phyloP scores from a whole-genome alignment of 2,888 invertebrate genomes.

The Troides aeacus region DNA sequence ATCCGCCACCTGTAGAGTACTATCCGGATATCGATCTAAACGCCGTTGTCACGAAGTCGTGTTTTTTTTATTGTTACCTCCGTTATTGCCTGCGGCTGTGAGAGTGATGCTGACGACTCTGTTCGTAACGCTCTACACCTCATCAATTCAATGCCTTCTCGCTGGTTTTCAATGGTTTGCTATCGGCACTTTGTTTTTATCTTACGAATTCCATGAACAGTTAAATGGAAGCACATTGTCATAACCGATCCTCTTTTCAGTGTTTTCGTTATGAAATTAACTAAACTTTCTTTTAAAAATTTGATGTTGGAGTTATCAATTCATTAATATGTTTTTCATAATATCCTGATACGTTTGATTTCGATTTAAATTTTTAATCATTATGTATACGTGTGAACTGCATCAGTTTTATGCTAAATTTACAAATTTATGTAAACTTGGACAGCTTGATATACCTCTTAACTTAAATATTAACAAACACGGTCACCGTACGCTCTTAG shows the following conservation, averaged over 20 bases:
- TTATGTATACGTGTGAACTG: too few relatives aligned
- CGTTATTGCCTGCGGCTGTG: constrained; percentile 35
- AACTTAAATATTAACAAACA: too few relatives aligned
- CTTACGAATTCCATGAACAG: neutral
- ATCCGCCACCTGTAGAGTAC: constrained; percentile 49
- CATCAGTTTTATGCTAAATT: too few relatives aligned
- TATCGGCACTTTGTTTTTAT: constrained; percentile 11
- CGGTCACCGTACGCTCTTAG: too few relatives aligned
- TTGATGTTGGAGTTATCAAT: too few relatives aligned
- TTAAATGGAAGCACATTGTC: neutral
- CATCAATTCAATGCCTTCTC: constrained; percentile 5
- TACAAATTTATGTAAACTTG: too few relatives aligned
- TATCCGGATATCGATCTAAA: constrained; percentile 47
- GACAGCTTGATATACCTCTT: too few relatives aligned
- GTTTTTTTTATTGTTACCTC: constrained; percentile 36
- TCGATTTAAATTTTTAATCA: too few relatives aligned
- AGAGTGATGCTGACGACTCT: neutral
- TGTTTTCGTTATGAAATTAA: too few relatives aligned
- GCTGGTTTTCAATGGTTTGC: neutral
- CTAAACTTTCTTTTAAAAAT: too few relatives aligned
- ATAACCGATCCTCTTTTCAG: neutral
- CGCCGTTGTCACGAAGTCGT: constrained; percentile 45
- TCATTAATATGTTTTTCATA: too few relatives aligned
- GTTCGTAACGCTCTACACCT: neutral
- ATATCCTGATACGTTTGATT: too few relatives aligned